Evolutionary conservation across 2,797 vertebrate species (phyloP).

Genomic region (Spinus olivaceus): DNA sequence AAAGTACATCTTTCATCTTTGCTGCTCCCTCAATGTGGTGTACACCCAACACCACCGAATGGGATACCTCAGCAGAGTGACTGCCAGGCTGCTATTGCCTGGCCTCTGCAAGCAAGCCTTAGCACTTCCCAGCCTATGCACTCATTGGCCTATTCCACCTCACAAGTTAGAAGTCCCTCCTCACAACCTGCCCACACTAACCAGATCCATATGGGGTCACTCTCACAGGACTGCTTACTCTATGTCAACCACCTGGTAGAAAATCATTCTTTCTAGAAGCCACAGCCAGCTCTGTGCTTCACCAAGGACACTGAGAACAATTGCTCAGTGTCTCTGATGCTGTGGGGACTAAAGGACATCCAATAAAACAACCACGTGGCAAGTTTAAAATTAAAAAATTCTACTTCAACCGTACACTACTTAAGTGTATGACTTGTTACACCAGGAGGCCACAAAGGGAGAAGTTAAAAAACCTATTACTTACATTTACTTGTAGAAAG

Average conservation of each 20-base stretch:
- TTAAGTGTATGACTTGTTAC: background rate
- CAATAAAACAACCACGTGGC: background rate
- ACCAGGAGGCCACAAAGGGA: background rate
- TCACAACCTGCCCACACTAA: background rate
- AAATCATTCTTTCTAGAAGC: background rate
- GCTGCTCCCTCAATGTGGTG: background rate
- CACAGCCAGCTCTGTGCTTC: background rate
- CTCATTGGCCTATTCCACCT: background rate
- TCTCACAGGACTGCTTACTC: background rate
- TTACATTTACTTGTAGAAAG: background rate
- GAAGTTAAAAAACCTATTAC: background rate
- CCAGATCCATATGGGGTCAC: background rate
- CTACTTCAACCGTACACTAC: background rate
- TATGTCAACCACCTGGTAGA: background rate
- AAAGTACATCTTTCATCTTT: background rate
- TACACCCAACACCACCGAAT: background rate
- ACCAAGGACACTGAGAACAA: background rate
- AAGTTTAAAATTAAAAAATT: background rate
- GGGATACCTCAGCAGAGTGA: accelerated
- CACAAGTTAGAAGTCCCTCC: background rate
- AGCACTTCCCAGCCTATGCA: background rate
- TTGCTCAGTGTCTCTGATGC: background rate
- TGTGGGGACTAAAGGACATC: background rate
- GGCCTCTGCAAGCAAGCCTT: background rate
- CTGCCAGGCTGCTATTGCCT: background rate